Evolutionary conservation across 2,888 invertebrate species (phyloP).

Genomic region (Lasioglossum leucozonium): DNA sequence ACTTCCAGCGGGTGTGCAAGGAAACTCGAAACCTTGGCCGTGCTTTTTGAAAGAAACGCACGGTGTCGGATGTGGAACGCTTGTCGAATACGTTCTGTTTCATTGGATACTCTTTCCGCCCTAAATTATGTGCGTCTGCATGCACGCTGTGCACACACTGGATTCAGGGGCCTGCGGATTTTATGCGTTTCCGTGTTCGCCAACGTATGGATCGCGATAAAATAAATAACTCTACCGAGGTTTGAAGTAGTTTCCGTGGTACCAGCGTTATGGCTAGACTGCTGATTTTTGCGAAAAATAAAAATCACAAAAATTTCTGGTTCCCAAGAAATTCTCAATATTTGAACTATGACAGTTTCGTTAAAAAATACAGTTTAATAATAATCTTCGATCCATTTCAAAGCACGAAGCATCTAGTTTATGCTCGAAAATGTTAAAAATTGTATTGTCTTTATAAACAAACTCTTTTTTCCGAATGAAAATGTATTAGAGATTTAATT

Average conservation of each 20-base stretch:
- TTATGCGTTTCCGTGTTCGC: not conserved
- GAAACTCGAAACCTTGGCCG: slow-evolving; percentile 44
- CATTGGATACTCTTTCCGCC: not conserved
- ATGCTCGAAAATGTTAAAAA: not conserved
- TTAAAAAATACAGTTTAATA: not conserved
- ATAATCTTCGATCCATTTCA: not conserved
- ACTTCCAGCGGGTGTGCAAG: slow-evolving; percentile 26
- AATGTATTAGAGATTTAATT: not conserved
- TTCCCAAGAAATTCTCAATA: too few species aligned
- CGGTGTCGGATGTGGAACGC: slow-evolving; percentile 2
- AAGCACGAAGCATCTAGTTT: not conserved
- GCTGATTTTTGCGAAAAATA: not conserved
- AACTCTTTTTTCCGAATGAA: too few species aligned
- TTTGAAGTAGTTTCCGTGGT: not conserved
- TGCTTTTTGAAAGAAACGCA: slow-evolving; percentile 14
- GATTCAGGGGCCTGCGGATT: not conserved
- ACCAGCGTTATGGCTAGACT: not conserved
- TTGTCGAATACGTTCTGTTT: not conserved
- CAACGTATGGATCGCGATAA: not conserved
- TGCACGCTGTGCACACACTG: not conserved
- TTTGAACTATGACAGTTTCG: not conserved
- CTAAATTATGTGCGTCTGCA: not conserved
- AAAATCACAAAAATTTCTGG: not conserved
- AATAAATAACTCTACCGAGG: not conserved
- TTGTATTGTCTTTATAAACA: not conserved